Percentiles rank a stretch among this genome's conserved stretches.
These are phyloP conservation scores for Felis chaus DNA, from an alignment of 2,113 vertebrate genomes.

Conservation along the genomic window DNA sequence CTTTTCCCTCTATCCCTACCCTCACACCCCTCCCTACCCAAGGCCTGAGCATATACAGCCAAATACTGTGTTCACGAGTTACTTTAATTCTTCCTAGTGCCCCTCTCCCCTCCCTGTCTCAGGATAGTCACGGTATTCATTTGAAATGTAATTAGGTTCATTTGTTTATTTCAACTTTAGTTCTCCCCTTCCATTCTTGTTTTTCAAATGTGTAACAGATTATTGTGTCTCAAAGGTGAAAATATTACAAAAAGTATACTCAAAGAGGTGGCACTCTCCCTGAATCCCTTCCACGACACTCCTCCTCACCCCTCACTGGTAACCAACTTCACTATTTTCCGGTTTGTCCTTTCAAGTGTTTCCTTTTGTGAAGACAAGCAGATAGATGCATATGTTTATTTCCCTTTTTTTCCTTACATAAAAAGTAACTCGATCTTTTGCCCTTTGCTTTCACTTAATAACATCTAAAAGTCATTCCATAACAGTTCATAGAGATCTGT, in stretches of 20 bases:
- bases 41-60: neutral
- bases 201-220: neutral
- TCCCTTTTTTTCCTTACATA: neutral
- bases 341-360: neutral
- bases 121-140: neutral
- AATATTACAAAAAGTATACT: neutral
- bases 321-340: neutral
- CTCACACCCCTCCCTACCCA: neutral
- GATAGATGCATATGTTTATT: neutral
- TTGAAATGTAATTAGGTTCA: neutral
- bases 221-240: neutral
- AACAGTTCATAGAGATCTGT: neutral
- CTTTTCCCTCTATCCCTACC: neutral
- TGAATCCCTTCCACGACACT: neutral
- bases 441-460: neutral
- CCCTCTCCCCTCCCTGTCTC: no score
- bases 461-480: neutral
- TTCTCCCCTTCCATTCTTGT: neutral
- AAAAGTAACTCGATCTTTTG: neutral
- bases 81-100: neutral
- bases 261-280: neutral
- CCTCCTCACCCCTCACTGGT: neutral
- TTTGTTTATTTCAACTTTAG: neutral
- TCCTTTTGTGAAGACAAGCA: neutral
- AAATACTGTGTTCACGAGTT: neutral